phyloP scores from a whole-genome alignment of 2,888 invertebrate species.

The Chrysolina americana region DNA sequence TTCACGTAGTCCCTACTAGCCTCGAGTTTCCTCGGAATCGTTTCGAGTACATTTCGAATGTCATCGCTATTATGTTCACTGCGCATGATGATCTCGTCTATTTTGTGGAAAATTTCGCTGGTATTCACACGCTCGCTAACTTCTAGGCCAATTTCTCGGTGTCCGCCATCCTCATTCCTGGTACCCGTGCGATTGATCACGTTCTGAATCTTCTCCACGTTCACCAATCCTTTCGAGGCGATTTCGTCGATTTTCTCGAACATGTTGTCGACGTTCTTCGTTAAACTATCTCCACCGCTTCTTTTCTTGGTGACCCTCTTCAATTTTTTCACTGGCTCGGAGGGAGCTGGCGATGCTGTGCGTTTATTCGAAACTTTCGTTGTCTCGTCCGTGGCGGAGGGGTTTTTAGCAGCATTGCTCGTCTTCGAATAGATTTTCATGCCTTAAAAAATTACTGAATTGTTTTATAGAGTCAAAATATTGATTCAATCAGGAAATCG shows the following conservation, averaged over 20 bases:
- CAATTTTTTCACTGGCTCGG: neutral
- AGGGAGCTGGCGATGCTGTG: neutral
- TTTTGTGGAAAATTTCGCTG: slow-evolving; percentile 7
- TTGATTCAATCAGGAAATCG: neutral
- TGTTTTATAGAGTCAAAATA: neutral
- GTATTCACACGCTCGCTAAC: neutral
- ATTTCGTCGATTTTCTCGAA: slow-evolving; percentile 38
- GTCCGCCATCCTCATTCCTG: neutral
- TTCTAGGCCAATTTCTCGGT: neutral
- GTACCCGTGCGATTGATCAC: neutral
- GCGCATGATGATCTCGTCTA: slow-evolving; percentile 2
- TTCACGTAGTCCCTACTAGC: neutral
- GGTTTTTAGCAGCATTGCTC: neutral
- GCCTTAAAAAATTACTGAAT: neutral
- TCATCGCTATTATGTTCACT: slow-evolving; percentile 18
- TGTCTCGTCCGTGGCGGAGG: neutral
- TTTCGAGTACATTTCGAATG: slow-evolving; percentile 2
- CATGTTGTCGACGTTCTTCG: slow-evolving; percentile 31
- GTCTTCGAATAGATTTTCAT: neutral
- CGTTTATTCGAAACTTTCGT: slow-evolving; percentile 16
- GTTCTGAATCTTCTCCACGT: slow-evolving; percentile 34
- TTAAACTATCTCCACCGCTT: slow-evolving; percentile 30
- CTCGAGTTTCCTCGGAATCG: neutral
- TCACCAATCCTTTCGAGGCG: slow-evolving; percentile 24
- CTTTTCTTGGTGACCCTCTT: neutral